Percentiles rank a stretch among this genome's conserved stretches.
These are phyloP conservation scores for Phortica variegata DNA, from an alignment of 1,140 invertebrate species.

Conservation along the genomic window DNA sequence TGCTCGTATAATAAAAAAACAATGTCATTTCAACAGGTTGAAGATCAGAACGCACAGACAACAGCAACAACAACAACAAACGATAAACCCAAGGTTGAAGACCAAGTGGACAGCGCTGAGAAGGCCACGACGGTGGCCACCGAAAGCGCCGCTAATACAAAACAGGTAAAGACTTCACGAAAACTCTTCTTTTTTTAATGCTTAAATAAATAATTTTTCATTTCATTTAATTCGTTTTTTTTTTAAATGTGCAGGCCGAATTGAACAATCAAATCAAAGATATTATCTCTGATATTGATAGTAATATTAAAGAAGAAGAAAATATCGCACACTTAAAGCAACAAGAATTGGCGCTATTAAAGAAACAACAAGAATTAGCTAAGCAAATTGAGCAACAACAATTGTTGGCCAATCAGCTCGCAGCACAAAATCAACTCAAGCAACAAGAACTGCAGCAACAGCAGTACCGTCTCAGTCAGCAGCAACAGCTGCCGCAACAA, in stretches of 20 bases:
- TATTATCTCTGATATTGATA: slow-evolving; percentile 65
- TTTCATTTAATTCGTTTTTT: not conserved
- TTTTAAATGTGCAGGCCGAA: slow-evolving; percentile 52
- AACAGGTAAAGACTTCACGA: not conserved
- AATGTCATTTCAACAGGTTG: no score
- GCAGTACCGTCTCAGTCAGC: not conserved
- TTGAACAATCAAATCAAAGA: slow-evolving; percentile 63
- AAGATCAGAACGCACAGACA: no score
- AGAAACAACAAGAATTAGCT: slow-evolving; percentile 41
- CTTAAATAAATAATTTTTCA: not conserved
- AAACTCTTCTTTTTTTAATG: not conserved
- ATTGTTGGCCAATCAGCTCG: slow-evolving; percentile 32
- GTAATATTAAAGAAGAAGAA: slow-evolving; percentile 57
- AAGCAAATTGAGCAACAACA: slow-evolving; percentile 42
- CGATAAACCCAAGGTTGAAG: no score
- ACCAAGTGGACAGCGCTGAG: not conserved
- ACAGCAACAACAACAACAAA: no score
- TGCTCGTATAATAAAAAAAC: no score
- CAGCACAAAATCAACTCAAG: slow-evolving; percentile 27
- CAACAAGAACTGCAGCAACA: slow-evolving; percentile 17
- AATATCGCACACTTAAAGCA: slow-evolving; percentile 37
- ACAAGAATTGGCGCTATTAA: slow-evolving; percentile 32
- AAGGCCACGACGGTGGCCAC: not conserved
- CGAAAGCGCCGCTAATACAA: not conserved
- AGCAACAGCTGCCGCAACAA: slow-evolving; percentile 5